phyloP scores from a whole-genome alignment of 2,888 invertebrate genomes.

The Sycophila texana region DNA sequence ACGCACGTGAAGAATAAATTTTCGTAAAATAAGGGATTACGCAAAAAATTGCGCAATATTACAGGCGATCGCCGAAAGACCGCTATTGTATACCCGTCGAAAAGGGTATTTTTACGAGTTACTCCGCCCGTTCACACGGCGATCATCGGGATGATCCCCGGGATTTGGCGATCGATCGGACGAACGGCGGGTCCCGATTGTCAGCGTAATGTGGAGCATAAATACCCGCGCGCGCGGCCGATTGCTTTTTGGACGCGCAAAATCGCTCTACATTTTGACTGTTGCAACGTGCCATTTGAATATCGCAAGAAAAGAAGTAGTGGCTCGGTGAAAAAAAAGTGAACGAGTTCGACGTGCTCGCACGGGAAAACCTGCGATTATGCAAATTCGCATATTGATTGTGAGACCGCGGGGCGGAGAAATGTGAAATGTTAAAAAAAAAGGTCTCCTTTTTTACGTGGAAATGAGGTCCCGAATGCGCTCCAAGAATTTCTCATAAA shows the following conservation, averaged over 20 bases:
- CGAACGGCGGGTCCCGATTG: not conserved
- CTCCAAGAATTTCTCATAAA: too few relatives aligned
- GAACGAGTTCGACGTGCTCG: too few relatives aligned
- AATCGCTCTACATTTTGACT: not conserved
- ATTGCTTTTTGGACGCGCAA: not conserved
- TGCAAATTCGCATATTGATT: too few relatives aligned
- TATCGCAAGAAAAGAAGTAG: not conserved
- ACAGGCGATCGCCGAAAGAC: not conserved
- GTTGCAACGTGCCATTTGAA: not conserved
- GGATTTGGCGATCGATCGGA: not conserved
- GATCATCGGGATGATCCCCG: not conserved
- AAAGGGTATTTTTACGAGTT: too few relatives aligned
- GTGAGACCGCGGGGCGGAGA: too few relatives aligned
- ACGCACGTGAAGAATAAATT: not conserved
- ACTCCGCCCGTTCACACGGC: not conserved
- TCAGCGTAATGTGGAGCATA: too few relatives aligned
- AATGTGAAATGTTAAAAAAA: too few relatives aligned
- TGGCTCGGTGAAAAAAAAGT: too few relatives aligned
- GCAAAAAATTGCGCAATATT: not conserved
- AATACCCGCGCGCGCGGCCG: not conserved
- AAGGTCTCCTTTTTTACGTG: too few relatives aligned
- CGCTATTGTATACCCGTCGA: not conserved
- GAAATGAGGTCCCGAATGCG: too few relatives aligned
- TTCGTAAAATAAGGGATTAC: not conserved
- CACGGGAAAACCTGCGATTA: too few relatives aligned